Percentiles rank a stretch among this genome's conserved stretches.
Evolutionary conservation across 2,888 invertebrate genomes (phyloP).

Genomic region (Papilio elwesi): DNA sequence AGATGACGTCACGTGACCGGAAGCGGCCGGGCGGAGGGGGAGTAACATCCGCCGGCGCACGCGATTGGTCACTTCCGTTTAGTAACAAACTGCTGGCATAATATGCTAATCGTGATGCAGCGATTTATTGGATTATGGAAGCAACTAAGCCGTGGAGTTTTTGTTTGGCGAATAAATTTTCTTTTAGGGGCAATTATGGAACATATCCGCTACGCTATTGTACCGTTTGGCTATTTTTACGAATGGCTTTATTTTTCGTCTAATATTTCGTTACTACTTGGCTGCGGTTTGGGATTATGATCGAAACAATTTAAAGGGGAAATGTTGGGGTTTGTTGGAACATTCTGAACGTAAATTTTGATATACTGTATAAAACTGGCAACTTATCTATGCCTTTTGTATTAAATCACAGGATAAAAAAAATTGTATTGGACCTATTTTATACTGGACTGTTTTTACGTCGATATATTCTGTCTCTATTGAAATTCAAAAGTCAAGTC

Average conservation of each 20-base stretch:
- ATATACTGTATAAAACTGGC: too few relatives aligned
- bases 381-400: too few relatives aligned
- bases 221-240: constrained; percentile 20
- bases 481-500: too few relatives aligned
- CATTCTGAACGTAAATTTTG: too few relatives aligned
- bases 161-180: constrained; percentile 36
- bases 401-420: too few relatives aligned
- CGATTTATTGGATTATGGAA: constrained; percentile 77
- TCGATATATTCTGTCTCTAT: too few relatives aligned
- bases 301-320: background rate
- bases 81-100: constrained; percentile 76
- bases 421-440: too few relatives aligned
- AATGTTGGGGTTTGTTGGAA: background rate
- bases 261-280: constrained; percentile 11
- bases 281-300: constrained; percentile 2
- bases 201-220: constrained; percentile 23
- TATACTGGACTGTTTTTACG: too few relatives aligned
- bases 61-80: constrained; percentile 83
- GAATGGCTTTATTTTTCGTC: constrained; percentile 10
- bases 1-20: constrained; percentile 84
- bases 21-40: constrained; percentile 74
- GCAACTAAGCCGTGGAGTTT: constrained; percentile 60
- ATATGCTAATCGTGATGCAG: constrained; percentile 82
- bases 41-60: constrained; percentile 77
- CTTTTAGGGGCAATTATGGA: constrained; percentile 25